A percentile compares a stretch with the other conserved stretches of the same genome.
Evolutionary conservation across 2,888 invertebrate species (phyloP).

Genomic region (Leptinotarsa juncta): DNA sequence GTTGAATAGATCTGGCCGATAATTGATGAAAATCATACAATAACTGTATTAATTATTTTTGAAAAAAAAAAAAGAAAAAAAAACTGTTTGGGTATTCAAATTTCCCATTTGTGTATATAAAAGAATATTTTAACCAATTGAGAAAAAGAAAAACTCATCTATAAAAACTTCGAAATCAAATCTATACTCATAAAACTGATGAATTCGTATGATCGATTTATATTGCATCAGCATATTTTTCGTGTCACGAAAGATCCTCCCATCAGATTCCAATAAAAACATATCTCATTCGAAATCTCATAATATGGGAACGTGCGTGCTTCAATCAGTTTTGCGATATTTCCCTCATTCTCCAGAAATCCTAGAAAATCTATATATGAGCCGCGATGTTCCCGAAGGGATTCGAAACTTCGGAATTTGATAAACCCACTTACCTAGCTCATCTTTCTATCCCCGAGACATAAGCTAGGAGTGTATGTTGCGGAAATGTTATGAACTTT

Average conservation of each 20-base stretch:
- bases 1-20: too few species aligned
- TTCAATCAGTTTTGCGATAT: not conserved
- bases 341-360: conserved; percentile 3
- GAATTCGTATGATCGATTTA: too few species aligned
- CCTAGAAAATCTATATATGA: conserved; percentile 11
- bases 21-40: too few species aligned
- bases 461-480: conserved; percentile 25
- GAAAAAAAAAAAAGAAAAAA: too few species aligned
- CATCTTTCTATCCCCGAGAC: conserved; percentile 17
- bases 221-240: not conserved
- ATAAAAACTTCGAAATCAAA: too few species aligned
- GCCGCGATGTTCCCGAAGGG: not conserved
- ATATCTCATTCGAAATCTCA: not conserved
- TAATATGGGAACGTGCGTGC: not conserved
- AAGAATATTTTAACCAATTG: too few species aligned
- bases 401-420: conserved; percentile 21
- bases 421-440: conserved; percentile 29
- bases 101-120: too few species aligned
- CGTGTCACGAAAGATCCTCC: not conserved
- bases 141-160: too few species aligned
- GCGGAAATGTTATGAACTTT: conserved; percentile 26
- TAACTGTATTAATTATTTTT: too few species aligned
- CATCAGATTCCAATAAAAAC: not conserved
- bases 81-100: too few species aligned
- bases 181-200: too few species aligned